These are phyloP conservation scores for Phoxinus phoxinus DNA, from an alignment of 2,113 vertebrate species.

Conservation along the genomic window DNA sequence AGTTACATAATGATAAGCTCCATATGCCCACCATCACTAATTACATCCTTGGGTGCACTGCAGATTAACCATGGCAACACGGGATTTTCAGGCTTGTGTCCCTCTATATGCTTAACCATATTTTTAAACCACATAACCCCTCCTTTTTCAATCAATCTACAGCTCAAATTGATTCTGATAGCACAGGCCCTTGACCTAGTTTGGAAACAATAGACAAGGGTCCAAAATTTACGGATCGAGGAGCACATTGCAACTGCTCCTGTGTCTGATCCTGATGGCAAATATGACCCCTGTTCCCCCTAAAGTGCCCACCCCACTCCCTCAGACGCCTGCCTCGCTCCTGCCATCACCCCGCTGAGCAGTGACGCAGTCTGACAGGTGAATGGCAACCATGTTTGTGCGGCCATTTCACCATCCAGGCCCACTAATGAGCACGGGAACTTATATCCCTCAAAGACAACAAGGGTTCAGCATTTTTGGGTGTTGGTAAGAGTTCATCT, in stretches of 20 bases:
- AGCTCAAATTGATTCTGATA: slow-evolving; percentile 73
- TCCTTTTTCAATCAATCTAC: slow-evolving; percentile 66
- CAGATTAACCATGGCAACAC: slow-evolving; percentile 52
- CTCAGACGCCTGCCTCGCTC: slow-evolving; percentile 56
- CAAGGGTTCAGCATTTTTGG: slow-evolving; percentile 26
- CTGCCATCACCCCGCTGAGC: slow-evolving; percentile 78
- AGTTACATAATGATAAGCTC: slow-evolving; percentile 75
- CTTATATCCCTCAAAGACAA: not conserved
- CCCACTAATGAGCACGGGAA: slow-evolving; percentile 65
- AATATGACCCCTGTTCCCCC: slow-evolving; percentile 68
- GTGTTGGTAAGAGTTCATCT: slow-evolving; percentile 23
- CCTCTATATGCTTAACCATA: slow-evolving; percentile 73
- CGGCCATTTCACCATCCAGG: slow-evolving; percentile 71
- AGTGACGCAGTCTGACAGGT: slow-evolving; percentile 81
- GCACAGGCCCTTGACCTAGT: slow-evolving; percentile 81
- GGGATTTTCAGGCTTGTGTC: slow-evolving; percentile 65
- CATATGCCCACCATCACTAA: slow-evolving; percentile 73
- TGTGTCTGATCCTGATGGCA: slow-evolving; percentile 59
- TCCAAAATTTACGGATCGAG: slow-evolving; percentile 64
- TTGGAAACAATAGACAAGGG: slow-evolving; percentile 82
- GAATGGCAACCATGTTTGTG: slow-evolving; percentile 70
- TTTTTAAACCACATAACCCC: slow-evolving; percentile 53
- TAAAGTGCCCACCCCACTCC: slow-evolving; percentile 5
- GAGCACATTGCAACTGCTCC: slow-evolving; percentile 44
- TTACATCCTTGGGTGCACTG: slow-evolving; percentile 43